Conservation (phyloP, 2,797 vertebrate genomes). For the Chlorospingus semifuscus region DNA sequence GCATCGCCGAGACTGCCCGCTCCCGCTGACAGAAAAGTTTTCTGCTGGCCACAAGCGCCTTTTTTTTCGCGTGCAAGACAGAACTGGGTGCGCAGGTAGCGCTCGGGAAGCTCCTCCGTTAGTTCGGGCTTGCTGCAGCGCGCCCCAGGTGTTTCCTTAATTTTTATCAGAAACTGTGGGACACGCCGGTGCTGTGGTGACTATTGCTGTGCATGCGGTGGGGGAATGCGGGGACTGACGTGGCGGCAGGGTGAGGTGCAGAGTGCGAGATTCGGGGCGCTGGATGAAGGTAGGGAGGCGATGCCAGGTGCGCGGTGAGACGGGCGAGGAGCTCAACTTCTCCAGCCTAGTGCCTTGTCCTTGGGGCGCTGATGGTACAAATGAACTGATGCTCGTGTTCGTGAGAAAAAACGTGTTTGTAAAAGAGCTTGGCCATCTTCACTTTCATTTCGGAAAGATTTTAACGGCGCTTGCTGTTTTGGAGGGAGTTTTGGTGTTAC, state of each 20-base stretch:
- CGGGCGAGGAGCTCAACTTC: background rate
- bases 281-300: background rate
- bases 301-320: background rate
- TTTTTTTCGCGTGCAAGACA: background rate
- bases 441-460: background rate
- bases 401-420: rapidly evolving
- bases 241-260: background rate
- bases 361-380: rapidly evolving
- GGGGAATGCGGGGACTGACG: background rate
- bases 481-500: background rate
- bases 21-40: conserved; percentile 13
- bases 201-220: background rate
- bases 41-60: background rate
- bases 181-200: rapidly evolving
- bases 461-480: no score
- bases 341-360: background rate
- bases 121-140: background rate
- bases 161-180: background rate
- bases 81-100: background rate
- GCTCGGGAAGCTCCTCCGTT: background rate
- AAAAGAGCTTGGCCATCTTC: background rate
- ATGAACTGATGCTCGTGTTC: rapidly evolving
- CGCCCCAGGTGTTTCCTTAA: background rate
- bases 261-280: background rate
- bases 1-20: background rate